Evolutionary conservation across 2,888 invertebrate species (phyloP), one percentile per base, ranked within the genome.

Genomic region (Celastrina argiolus): DNA sequence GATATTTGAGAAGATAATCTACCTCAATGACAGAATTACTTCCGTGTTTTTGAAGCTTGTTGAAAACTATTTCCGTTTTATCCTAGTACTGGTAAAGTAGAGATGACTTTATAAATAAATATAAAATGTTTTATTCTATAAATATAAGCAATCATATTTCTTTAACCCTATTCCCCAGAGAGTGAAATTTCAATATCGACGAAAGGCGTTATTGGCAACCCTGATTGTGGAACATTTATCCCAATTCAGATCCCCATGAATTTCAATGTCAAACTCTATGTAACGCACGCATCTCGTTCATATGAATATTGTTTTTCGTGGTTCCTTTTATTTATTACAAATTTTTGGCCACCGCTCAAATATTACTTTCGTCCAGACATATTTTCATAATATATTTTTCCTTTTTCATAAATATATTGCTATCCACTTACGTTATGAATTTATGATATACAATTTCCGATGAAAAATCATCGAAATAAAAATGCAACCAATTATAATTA

Each of bases 341-440:
- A 28, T 74, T 78, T 84, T 84, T 86, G 85, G 85, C 82, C 70
- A 72, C 59, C 71, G 74, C 75, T 81, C 81, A 84, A 84, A 70
- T 79, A 81, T 82, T 82, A 83, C 31, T 31, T 31, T 45, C 8
- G 18, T 45, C 16, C 18, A 45, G 45, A 10, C 45, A 18, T 84
- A 83, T 69, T 61, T 16, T 79, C 81, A 79, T 80, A 82, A 59
- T 59, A 59, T 36, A 31, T 59, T 34, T 34, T n/a, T 31, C 16
- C 16, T 6, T 34, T 8, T 14, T 18, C 16, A 59, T 34, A 16
- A 26, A 58, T 58, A 16, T 58, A 58, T 58, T 58, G 26, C 31
- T 58, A 31, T 58, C n/a, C 22, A 31, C n/a, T 18, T 45, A 42
- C 5, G 42, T n/a, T 31, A 7, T 31, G 31, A 31, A 2, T 31